Conservation (phyloP, 2,888 invertebrate genomes). For the Melolontha melolontha region DNA sequence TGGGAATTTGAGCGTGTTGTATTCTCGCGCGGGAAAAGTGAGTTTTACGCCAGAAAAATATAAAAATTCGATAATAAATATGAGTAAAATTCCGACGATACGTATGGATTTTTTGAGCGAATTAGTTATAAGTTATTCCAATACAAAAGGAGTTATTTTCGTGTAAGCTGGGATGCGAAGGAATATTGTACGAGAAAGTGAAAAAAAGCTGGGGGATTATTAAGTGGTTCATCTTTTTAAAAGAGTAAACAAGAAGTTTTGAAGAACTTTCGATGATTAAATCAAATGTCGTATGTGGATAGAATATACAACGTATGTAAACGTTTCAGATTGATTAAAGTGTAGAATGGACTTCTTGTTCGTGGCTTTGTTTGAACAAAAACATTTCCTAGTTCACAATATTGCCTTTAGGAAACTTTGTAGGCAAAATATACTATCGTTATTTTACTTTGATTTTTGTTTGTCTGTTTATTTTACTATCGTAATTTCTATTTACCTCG, state of each 20-base stretch:
- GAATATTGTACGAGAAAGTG: conserved; percentile 4
- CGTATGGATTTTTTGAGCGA: conserved; percentile 27
- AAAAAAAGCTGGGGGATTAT: conserved; percentile 11
- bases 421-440: too few species aligned
- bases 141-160: conserved; percentile 24
- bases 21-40: conserved; percentile 23
- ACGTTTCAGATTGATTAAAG: background rate
- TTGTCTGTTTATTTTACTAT: too few species aligned
- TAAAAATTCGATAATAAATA: conserved; percentile 36
- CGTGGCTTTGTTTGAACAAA: conserved; percentile 16
- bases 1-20: conserved; percentile 19
- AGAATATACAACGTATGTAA: background rate
- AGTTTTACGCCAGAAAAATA: conserved; percentile 27
- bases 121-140: conserved; percentile 33
- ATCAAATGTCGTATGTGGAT: too few species aligned
- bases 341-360: background rate
- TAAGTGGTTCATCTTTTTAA: conserved; percentile 31
- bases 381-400: too few species aligned
- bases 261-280: too few species aligned
- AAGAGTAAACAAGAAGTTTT: conserved; percentile 17
- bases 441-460: too few species aligned
- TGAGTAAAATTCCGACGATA: conserved; percentile 18
- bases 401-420: too few species aligned
- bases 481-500: too few species aligned
- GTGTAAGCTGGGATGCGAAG: conserved; percentile 9